Base-by-base conservation (phyloP, 2,797 vertebrate genomes). In the Anas capensis region DNA sequence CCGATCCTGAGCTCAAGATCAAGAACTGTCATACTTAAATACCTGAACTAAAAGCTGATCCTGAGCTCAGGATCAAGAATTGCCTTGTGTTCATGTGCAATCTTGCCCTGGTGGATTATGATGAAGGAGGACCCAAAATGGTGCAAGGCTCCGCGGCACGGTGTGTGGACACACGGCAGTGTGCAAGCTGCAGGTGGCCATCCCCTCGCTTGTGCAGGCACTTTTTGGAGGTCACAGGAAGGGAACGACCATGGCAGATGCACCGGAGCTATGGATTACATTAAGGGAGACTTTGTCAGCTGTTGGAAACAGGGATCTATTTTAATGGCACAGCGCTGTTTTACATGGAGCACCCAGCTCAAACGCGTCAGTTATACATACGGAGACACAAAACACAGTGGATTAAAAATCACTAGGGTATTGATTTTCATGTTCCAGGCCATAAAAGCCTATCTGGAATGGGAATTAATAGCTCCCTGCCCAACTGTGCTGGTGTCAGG, bases 81-180 rank as follows among this genome's bases (percentile, higher is more conserved):
- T 6, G 13, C 23, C 8, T 17, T 7, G 15, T 21, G 31, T 19
- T 29, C 15, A 11, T 0, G 1, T 13, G 38, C 14, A 34, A 16
- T 3, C 11, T 19, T 19, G 8, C 26, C 66, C n/a, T 0, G 0
- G 6, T 5, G 19, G 24, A 14, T 36, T 34, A 18, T 4, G 10
- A 10, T 3, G 11, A 78, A 71, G 24, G 31, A 14, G 21, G 51
- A 71, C 4, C 5, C 58, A 8, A 68, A 81, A 31, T 0, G 12
- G 40, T 2, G 3, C 3, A 0, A 62, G 56, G 54, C n/a, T 40
- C 61, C 4, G 14, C 9, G 7, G 26, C 40, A 14, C 23, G 4
- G 14, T 29, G 17, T 57, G n/a, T 9, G 54, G 19, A 58, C 24
- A 33, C 5, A 27, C 6, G 1, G 7, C 20, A 20, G 61, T 8